Base-by-base conservation (phyloP, 2,888 invertebrate genomes). In the Cataglyphis livida region DNA sequence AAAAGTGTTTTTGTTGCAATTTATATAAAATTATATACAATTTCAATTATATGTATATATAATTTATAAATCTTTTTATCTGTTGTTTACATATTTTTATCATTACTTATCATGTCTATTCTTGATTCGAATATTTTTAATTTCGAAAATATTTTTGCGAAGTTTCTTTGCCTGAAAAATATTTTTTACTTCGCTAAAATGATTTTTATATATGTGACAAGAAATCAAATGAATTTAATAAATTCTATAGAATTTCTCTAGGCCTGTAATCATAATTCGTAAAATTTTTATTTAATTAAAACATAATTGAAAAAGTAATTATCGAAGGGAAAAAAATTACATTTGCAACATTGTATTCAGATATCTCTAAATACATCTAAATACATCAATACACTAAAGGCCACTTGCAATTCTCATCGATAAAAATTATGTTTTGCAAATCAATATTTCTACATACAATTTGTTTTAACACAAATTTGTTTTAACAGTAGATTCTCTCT, bases 361-460 rank as follows among this genome's bases (percentile, higher is more conserved):
- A 32, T 32, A n/a, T 74, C 3, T 61, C 21, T 44, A 61, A 25
- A n/a, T 38, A 32, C 25, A 25, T 25, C 25, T 25, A 25, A 25
- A 25, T 25, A 25, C 25, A 25, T 25, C 25, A 25, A 25, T 25
- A 25, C 25, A 1, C 25, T 25, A 25, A 25, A 54, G 51, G 9
- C 12, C 44, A 15, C 21, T 54, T 4, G 54, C 54, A 21, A 54
- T 54, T 54, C 21, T 54, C 7, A 21, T 51, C 7, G 7, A n/a
- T 21, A 54, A 4, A 21, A 54, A 54, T 54, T 54, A n/a, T 12
- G 6, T 1, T 54, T 21, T 54, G 25, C 57, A 57, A 51, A 51
- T 51, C 7, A 51, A 51, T 51, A 57, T 18, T 74, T 75, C 62
- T 18, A 74, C 35, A 5, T 4, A 35, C 25, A 76, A 76, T 54